Evolutionary conservation across 2,113 vertebrate species (phyloP).

Genomic region (Ivindomyrus marchei): DNA sequence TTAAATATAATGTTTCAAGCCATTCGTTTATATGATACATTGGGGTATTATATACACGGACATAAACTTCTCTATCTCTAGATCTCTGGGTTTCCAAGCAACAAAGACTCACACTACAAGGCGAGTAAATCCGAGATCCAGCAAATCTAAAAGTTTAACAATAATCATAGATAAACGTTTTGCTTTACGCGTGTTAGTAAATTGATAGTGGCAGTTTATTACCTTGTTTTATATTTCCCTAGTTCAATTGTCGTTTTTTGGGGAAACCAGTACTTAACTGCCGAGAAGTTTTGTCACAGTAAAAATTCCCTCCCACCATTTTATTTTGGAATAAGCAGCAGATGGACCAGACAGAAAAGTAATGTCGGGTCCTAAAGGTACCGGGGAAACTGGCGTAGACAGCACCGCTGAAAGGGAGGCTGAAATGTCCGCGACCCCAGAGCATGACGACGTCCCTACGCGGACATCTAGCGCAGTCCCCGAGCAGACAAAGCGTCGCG

Average conservation of each 20-base stretch:
- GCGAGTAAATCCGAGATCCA: background rate
- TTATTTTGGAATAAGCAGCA: background rate
- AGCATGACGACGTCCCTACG: background rate
- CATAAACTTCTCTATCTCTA: background rate
- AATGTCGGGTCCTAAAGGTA: background rate
- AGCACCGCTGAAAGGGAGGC: background rate
- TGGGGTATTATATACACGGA: background rate
- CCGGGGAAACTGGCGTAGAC: background rate
- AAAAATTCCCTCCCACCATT: background rate
- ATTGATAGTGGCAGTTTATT: background rate
- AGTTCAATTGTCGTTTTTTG: background rate
- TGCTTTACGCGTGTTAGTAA: background rate
- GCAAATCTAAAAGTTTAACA: background rate
- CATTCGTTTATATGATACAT: background rate
- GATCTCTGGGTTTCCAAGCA: background rate
- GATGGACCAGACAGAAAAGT: background rate
- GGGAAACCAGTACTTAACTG: background rate
- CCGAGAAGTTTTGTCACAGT: background rate
- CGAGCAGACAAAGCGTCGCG: background rate
- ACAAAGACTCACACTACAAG: background rate
- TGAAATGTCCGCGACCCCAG: background rate
- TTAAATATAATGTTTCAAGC: background rate
- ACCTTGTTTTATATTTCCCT: background rate
- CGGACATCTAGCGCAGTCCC: background rate
- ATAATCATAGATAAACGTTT: background rate